Evolutionary conservation across 2,797 vertebrate species (phyloP), one percentile per base, ranked within the genome.

Genomic region (Hoplostethus mediterraneus): DNA sequence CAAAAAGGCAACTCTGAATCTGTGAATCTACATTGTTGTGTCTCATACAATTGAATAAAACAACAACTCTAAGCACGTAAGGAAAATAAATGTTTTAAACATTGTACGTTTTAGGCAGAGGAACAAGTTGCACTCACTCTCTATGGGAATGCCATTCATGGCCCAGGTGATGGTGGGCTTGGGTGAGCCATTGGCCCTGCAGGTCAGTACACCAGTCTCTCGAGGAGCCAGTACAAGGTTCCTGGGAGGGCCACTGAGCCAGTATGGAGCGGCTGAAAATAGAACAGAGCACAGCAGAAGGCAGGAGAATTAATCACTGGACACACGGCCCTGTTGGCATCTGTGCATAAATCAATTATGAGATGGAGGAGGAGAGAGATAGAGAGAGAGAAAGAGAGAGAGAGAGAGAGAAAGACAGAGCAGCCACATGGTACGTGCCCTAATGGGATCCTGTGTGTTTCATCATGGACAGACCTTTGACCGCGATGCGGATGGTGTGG

Each of bases 141-240:
- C 95, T 87, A 98, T 94, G 25, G 97, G 94, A 79, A 97, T 93
- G 16, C 97, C 97, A 65, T 99, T 99, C 83, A 97, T 94, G 45
- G 94, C 80, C 98, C 98, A 99, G 84, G 73, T 94, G 88, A 99
- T 94, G 63, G 75, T 84, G 65, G 98, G 98, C 77, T 97, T 98
- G 67, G 98, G 98, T 52, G 93, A 97, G 38, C 98, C 98, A 1
- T 95, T 96, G 63, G 97, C 97, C 93, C 95, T 94, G 92, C 98
- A 99, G 84, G 94, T 96, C 79, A 99, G 81, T 5, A 86, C 87
- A 0, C 97, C 96, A 6, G 92, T 94, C 89, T 98, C 97, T 89
- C 95, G 94, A 30, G 98, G 98, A 79, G 97, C 96, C 42, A 99
- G 87, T 63, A 99, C 94, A 58, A 98, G 95, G 80, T 99, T 99